Evolutionary conservation across 2,888 invertebrate genomes (phyloP).

Genomic region (Lingula anatina): DNA sequence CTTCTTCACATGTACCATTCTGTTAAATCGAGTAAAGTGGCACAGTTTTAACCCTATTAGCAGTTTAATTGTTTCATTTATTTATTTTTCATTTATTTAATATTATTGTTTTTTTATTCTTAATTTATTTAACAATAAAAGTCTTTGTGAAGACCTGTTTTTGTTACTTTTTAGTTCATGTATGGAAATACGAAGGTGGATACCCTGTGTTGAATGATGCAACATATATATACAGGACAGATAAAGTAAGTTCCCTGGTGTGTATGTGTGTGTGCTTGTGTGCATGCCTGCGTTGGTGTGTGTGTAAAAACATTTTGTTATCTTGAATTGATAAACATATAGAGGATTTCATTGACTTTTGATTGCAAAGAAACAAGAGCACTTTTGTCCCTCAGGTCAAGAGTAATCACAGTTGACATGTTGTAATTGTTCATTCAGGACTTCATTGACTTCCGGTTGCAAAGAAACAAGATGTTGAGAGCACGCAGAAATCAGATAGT

Average conservation of each 20-base stretch:
- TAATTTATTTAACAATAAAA: too few species aligned
- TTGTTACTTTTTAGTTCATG: slow-evolving; percentile 65
- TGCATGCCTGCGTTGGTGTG: slow-evolving; percentile 1
- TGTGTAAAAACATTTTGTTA: not conserved
- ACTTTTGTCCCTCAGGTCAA: too few species aligned
- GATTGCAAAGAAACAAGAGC: too few species aligned
- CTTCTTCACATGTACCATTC: not conserved
- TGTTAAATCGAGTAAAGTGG: not conserved
- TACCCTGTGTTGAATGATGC: slow-evolving; percentile 63
- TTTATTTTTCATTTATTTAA: too few species aligned
- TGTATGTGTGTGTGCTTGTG: too few species aligned
- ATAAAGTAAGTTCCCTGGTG: slow-evolving; percentile 25
- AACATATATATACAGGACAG: slow-evolving; percentile 42
- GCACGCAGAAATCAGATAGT: slow-evolving; percentile 89
- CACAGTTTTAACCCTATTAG: not conserved
- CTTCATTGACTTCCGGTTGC: slow-evolving; percentile 39
- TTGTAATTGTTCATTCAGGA: too few species aligned
- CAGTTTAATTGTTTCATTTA: slow-evolving; percentile 3
- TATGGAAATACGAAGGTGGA: slow-evolving; percentile 93
- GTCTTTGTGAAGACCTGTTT: too few species aligned
- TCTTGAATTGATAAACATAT: not conserved
- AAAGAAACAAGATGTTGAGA: slow-evolving; percentile 58
- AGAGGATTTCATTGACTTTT: too few species aligned
- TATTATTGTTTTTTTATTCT: too few species aligned
- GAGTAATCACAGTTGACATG: too few species aligned